Conservation (phyloP, 2,797 vertebrate genomes). For the Hypotaenidia philippensis region DNA sequence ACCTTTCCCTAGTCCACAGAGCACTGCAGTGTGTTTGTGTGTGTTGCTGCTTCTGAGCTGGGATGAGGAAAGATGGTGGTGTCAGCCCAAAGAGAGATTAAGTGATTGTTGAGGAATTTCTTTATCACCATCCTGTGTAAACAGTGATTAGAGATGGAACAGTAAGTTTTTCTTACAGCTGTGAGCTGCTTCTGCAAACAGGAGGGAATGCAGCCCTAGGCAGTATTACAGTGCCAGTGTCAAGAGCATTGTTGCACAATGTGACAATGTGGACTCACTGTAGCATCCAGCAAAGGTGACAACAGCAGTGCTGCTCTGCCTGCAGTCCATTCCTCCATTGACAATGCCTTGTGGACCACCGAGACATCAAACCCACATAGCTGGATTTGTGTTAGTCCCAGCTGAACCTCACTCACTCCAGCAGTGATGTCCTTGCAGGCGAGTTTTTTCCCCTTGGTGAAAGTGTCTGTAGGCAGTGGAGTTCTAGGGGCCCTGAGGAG, state of each 20-base stretch:
- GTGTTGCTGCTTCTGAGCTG: neutral
- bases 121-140: slow-evolving; percentile 63
- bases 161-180: slow-evolving; percentile 32
- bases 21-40: neutral
- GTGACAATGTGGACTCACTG: accelerated
- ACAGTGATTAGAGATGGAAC: slow-evolving; percentile 46
- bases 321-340: neutral
- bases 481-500: neutral
- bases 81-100: slow-evolving; percentile 50
- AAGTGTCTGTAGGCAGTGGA: neutral
- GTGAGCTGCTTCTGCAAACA: neutral
- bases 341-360: neutral
- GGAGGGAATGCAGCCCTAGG: neutral
- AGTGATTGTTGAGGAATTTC: slow-evolving; percentile 61
- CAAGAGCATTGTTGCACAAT: neutral
- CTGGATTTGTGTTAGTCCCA: neutral
- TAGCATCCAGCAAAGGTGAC: neutral
- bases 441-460: neutral
- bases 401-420: neutral
- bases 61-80: neutral
- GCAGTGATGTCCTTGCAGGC: neutral
- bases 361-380: neutral
- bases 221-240: neutral
- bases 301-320: neutral
- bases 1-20: neutral